Percentiles rank a stretch among this genome's conserved stretches.
Evolutionary conservation across 64 coral and sea anemone species (phyloP).

Genomic region (Orbicella faveolata): DNA sequence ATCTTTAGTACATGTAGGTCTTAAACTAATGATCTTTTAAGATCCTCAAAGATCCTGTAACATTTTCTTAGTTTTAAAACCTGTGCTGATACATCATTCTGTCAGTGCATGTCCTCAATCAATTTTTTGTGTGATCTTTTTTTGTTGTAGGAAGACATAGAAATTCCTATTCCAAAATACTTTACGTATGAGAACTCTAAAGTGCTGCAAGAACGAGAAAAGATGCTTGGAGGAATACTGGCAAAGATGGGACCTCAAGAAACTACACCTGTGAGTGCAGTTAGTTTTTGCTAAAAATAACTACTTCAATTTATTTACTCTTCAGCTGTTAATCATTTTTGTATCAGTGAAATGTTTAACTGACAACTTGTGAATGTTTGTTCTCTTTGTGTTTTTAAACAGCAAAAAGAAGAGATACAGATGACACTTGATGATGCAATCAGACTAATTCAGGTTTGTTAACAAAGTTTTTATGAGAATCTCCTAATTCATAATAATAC

Average conservation of each 20-base stretch:
- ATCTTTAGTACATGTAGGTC: too few species aligned
- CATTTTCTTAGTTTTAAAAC: too few species aligned
- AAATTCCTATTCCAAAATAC: constrained; percentile 98
- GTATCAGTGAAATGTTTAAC: not conserved
- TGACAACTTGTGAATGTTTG: not conserved
- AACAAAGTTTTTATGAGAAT: not conserved
- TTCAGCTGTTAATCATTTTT: too few species aligned
- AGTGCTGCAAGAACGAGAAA: constrained; percentile 92
- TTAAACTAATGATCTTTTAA: too few species aligned
- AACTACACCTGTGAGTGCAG: constrained; percentile 59
- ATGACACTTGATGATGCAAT: constrained; percentile 98
- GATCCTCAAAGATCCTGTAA: too few species aligned
- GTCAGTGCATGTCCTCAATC: too few species aligned
- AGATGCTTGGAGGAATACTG: constrained; percentile 88
- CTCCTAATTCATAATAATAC: not conserved
- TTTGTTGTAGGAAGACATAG: constrained; percentile 88
- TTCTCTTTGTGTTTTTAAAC: not conserved
- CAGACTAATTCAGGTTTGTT: constrained; percentile 83
- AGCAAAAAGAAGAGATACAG: constrained; percentile 93
- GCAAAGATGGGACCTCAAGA: constrained; percentile 95
- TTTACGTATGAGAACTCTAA: constrained; percentile 97
- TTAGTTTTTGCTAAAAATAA: not conserved
- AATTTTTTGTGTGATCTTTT: not conserved
- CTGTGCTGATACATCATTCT: too few species aligned
- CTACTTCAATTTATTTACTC: too few species aligned